These are phyloP conservation scores for Geotrypetes seraphini DNA, from an alignment of 2,797 vertebrate genomes.

Conservation along the genomic window DNA sequence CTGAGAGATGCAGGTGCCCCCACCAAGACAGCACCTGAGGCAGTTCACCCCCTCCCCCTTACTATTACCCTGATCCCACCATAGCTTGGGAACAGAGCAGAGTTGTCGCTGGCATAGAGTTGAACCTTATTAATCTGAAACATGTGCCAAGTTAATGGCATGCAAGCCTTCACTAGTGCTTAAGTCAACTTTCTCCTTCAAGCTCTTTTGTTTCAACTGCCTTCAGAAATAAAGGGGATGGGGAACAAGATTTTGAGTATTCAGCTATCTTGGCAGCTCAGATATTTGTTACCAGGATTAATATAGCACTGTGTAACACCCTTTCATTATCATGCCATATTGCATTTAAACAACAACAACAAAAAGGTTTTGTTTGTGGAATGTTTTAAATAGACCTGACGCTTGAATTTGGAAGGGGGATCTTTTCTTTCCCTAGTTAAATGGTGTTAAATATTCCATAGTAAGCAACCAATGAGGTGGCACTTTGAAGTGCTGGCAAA, in stretches of 20 bases:
- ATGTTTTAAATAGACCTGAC: not conserved
- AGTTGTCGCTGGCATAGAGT: slow-evolving; percentile 1
- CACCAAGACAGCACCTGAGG: too few relatives aligned
- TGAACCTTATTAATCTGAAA: slow-evolving; percentile 24
- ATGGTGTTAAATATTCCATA: not conserved
- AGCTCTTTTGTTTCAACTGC: slow-evolving; percentile 7
- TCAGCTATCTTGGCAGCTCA: not conserved
- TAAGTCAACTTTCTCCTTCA: slow-evolving; percentile 14
- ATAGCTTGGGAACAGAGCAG: too few relatives aligned
- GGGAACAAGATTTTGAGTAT: slow-evolving; percentile 13
- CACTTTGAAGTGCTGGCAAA: not conserved
- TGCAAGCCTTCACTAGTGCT: slow-evolving; percentile 9
- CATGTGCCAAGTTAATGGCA: slow-evolving; percentile 13
- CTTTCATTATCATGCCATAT: slow-evolving; percentile 3
- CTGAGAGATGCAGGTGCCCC: too few relatives aligned
- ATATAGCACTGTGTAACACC: slow-evolving; percentile 10
- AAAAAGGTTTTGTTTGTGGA: slow-evolving; percentile 1
- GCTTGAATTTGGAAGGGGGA: not conserved
- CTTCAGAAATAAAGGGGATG: too few relatives aligned
- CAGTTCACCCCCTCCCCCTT: too few relatives aligned
- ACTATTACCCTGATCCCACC: too few relatives aligned
- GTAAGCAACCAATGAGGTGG: not conserved
- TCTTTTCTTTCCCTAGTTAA: not conserved
- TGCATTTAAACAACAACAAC: too few relatives aligned
- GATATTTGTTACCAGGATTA: slow-evolving; percentile 19